These are phyloP conservation scores for Asarcornis scutulata DNA, from an alignment of 2,113 vertebrate genomes.

Conservation along the genomic window DNA sequence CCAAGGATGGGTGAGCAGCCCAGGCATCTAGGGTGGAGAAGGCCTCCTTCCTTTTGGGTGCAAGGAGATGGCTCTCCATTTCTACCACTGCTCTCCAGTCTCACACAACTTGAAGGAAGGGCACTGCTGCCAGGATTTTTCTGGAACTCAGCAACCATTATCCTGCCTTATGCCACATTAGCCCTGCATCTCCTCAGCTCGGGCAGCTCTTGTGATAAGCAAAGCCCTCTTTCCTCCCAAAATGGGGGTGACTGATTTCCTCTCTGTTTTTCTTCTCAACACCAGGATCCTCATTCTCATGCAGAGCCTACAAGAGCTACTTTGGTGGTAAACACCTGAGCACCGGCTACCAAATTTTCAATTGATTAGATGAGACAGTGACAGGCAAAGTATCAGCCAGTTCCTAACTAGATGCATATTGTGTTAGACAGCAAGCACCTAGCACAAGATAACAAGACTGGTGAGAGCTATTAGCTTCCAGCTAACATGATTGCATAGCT, in stretches of 20 bases:
- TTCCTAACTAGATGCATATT: background rate
- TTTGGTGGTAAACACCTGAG: background rate
- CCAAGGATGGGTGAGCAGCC: background rate
- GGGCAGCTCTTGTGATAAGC: background rate
- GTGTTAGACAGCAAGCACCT: background rate
- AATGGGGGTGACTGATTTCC: accelerated
- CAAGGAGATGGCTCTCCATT: background rate
- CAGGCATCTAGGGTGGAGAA: background rate
- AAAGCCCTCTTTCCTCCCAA: background rate
- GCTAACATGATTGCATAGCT: background rate
- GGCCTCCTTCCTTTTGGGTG: background rate
- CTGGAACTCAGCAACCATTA: background rate
- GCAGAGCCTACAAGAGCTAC: background rate
- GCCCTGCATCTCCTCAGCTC: background rate
- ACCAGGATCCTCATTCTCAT: accelerated
- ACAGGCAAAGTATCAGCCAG: background rate
- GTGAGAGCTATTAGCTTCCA: background rate
- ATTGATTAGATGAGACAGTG: background rate
- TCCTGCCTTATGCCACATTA: background rate
- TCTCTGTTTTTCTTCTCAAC: accelerated
- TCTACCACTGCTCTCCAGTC: background rate
- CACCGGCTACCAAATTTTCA: background rate
- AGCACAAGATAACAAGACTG: background rate
- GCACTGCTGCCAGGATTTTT: background rate
- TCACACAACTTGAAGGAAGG: background rate